Conservation (phyloP, 2,113 vertebrate species). For the Cynopterus brachyotis region DNA sequence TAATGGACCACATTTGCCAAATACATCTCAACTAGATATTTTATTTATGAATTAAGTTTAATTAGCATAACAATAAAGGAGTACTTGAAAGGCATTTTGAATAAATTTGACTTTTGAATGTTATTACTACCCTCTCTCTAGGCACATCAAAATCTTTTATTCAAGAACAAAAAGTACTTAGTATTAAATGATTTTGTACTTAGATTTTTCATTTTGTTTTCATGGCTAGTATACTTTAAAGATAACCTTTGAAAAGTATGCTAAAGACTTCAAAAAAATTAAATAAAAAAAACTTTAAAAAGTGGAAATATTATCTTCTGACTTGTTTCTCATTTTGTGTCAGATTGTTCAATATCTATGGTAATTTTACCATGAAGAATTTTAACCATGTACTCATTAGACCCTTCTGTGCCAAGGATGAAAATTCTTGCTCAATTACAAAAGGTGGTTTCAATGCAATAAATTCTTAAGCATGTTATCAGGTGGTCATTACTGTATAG, state of each 20-base stretch:
- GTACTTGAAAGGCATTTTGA: conserved; percentile 40
- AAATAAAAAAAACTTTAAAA: background rate
- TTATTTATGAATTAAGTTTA: conserved; percentile 71
- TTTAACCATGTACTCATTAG: background rate
- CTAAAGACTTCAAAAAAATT: no score
- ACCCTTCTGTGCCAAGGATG: background rate
- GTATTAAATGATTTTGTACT: conserved; percentile 8
- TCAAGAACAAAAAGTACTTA: conserved; percentile 15
- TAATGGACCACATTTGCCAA: conserved; percentile 56
- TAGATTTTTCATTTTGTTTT: conserved; percentile 30
- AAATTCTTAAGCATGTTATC: background rate
- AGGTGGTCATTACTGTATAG: background rate
- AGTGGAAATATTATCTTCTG: background rate
- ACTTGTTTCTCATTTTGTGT: background rate
- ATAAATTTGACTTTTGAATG: conserved; percentile 53
- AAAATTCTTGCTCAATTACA: conserved; percentile 3
- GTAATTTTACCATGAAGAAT: conserved; percentile 41
- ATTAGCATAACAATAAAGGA: conserved; percentile 65
- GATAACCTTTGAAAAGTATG: background rate
- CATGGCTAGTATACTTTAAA: background rate
- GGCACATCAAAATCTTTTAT: conserved; percentile 42
- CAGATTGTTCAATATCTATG: background rate
- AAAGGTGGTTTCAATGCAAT: background rate
- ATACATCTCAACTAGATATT: conserved; percentile 55
- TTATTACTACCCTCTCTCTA: conserved; percentile 49